A percentile compares a stretch with the other conserved stretches of the same genome.
Conservation (phyloP, 2,888 invertebrate genomes). For the Brachypalpus laphriformis region DNA sequence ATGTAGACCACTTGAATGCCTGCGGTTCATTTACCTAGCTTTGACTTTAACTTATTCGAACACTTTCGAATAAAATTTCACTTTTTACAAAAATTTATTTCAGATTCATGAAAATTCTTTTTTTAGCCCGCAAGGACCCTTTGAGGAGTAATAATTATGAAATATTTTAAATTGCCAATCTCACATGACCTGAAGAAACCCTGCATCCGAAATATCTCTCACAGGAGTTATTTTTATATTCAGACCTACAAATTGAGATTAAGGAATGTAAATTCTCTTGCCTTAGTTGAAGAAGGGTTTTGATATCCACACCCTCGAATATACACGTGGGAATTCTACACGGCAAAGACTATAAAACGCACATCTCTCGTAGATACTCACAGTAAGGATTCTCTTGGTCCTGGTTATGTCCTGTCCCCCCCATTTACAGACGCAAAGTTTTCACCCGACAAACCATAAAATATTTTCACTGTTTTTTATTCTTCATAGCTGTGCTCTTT, state of each 20-base stretch:
- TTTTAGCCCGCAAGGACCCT: constrained; percentile 3
- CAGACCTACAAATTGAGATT: constrained; percentile 38
- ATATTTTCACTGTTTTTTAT: constrained; percentile 44
- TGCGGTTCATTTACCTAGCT: not conserved
- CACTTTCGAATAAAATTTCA: not conserved
- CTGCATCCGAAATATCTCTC: constrained; percentile 6
- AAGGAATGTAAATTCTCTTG: constrained; percentile 40
- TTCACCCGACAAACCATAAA: constrained; percentile 19
- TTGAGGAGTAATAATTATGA: constrained; percentile 51
- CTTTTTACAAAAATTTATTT: constrained; percentile 14
- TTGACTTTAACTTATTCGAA: not conserved
- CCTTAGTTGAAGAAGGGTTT: constrained; percentile 13
- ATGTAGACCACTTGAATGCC: not conserved
- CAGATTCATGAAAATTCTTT: constrained; percentile 5
- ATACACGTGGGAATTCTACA: constrained; percentile 18
- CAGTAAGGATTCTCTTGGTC: constrained; percentile 12
- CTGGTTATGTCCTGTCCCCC: not conserved
- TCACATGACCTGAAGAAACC: constrained; percentile 40
- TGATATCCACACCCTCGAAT: not conserved
- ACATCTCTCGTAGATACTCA: constrained; percentile 2
- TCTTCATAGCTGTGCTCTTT: constrained; percentile 11
- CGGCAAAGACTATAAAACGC: not conserved
- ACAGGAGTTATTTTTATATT: constrained; percentile 13
- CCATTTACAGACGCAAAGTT: constrained; percentile 13
- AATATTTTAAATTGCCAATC: constrained; percentile 56